Base-by-base conservation (phyloP, 1,140 invertebrate species). In the Bombus pascuorum region DNA sequence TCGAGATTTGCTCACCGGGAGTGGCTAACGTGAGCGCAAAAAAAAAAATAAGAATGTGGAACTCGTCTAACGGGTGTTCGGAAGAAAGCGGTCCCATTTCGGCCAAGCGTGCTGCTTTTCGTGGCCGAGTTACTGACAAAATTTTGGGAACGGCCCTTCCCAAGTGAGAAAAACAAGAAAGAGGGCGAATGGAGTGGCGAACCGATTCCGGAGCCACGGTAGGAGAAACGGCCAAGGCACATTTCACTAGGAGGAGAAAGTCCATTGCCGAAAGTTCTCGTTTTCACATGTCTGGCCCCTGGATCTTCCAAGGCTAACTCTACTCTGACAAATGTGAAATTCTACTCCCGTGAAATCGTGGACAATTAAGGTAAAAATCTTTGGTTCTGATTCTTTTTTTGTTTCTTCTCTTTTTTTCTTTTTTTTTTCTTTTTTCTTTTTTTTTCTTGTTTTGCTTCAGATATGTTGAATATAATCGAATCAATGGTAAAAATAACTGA, bases 181-280 rank as follows among this genome's bases (percentile, higher is more conserved):
- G 72, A 82, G 71, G 83, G 53, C 66, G 47, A 28, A 28, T 32
- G n/a, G 42, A 44, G 47, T 22, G 47, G 22, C 71, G 25, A 66
- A 32, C 8, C 39, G 34, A 53, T 53, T 53, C 18, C 47, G 47
- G 47, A 53, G 47, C 5, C 47, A 18, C 75, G 47, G 72, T 32
- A 81, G 81, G 76, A 65, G 71, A 66, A 65, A 28, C 34, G 32
- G 81, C 13, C 66, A 39, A 80, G 75, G 65, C 68, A 66, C 87
- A 87, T 89, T 91, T 91, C 87, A 87, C 90, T 86, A 84, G 80
- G 34, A 86, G 90, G 91, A 90, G 91, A 92, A 92, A 92, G 91
- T 92, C 39, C 66, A 32, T 42, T 37, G 86, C 87, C 91, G 90
- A 92, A 92, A 92, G 90, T 89, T 78, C 86, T 72, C 53, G 79